Evolutionary conservation across 35 echinoderm and acorn worm species (phyloP).

Genomic region (Chiridota heheva): DNA sequence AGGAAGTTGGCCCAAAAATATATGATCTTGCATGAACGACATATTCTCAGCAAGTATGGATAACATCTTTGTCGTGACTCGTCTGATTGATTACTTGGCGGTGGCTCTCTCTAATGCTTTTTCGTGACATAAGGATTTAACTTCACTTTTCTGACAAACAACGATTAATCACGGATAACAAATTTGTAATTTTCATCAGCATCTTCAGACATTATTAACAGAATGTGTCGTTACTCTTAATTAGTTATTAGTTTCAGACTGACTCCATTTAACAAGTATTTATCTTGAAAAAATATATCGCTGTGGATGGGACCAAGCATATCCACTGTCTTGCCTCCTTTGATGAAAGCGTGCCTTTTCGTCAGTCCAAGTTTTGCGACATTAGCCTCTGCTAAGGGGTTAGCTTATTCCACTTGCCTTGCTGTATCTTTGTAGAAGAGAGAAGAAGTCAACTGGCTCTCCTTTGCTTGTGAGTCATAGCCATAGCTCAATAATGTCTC

Average conservation of each 20-base stretch:
- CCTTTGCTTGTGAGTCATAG: constrained; percentile 41
- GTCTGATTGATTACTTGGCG: constrained; percentile 24
- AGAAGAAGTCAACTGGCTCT: constrained; percentile 43
- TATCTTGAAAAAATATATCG: constrained; percentile 50
- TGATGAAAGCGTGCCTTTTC: constrained; percentile 16
- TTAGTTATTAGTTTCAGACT: constrained; percentile 22
- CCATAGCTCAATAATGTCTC: constrained; percentile 58
- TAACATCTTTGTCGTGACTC: constrained; percentile 36
- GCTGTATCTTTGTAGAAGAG: constrained; percentile 52
- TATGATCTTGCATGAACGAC: constrained; percentile 22
- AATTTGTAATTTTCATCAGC: constrained; percentile 13
- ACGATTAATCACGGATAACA: constrained; percentile 1
- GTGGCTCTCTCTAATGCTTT: constrained; percentile 35
- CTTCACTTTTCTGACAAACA: constrained; percentile 43
- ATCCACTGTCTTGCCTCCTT: constrained; percentile 10
- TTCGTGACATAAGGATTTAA: constrained; percentile 25
- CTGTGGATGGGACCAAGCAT: constrained; percentile 51
- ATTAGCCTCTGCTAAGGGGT: constrained; percentile 4
- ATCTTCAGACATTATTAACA: constrained; percentile 41
- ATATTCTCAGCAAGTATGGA: constrained; percentile 34
- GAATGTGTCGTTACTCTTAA: neutral
- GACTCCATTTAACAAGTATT: constrained; percentile 12
- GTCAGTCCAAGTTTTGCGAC: constrained; percentile 31
- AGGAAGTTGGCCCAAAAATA: constrained; percentile 38
- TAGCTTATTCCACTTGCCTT: constrained; percentile 31